These are phyloP conservation scores for Clistopyga incitator DNA, from an alignment of 2,888 invertebrate genomes.

Conservation along the genomic window DNA sequence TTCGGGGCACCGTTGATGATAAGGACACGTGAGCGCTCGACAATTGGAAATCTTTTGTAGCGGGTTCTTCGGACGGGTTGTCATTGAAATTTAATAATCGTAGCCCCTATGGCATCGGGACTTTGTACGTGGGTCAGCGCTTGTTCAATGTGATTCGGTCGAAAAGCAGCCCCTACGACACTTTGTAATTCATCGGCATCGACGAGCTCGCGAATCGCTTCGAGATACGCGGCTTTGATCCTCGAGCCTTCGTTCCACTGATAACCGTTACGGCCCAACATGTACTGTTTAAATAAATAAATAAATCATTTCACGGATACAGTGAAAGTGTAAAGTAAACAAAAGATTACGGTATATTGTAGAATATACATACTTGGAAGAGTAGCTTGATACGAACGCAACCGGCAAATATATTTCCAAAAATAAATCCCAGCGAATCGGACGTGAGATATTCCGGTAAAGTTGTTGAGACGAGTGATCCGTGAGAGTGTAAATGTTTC, in stretches of 20 bases:
- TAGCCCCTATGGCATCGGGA: slow-evolving; percentile 84
- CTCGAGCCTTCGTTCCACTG: slow-evolving; percentile 81
- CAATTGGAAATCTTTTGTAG: slow-evolving; percentile 22
- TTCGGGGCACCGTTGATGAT: slow-evolving; percentile 67
- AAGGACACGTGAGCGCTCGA: slow-evolving; percentile 18
- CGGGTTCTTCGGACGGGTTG: slow-evolving; percentile 41
- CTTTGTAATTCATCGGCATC: slow-evolving; percentile 86
- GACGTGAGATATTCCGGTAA: slow-evolving; percentile 84
- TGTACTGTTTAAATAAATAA: slow-evolving; percentile 77
- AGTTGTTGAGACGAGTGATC: slow-evolving; percentile 85
- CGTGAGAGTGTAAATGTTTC: slow-evolving; percentile 81
- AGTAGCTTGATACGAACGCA: slow-evolving; percentile 84
- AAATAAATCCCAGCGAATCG: slow-evolving; percentile 85
- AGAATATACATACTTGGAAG: slow-evolving; percentile 81
- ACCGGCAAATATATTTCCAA: slow-evolving; percentile 84
- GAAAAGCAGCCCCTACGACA: slow-evolving; percentile 86
- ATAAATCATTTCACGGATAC: background rate
- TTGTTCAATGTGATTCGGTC: slow-evolving; percentile 84
- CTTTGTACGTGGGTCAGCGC: slow-evolving; percentile 84
- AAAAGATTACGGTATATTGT: no score
- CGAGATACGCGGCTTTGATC: slow-evolving; percentile 79
- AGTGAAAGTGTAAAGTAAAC: no score
- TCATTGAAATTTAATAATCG: slow-evolving; percentile 85
- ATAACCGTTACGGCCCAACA: slow-evolving; percentile 80
- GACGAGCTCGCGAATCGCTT: slow-evolving; percentile 84